Evolutionary conservation across 2,888 invertebrate genomes (phyloP).

Genomic region (Tipula unca): DNA sequence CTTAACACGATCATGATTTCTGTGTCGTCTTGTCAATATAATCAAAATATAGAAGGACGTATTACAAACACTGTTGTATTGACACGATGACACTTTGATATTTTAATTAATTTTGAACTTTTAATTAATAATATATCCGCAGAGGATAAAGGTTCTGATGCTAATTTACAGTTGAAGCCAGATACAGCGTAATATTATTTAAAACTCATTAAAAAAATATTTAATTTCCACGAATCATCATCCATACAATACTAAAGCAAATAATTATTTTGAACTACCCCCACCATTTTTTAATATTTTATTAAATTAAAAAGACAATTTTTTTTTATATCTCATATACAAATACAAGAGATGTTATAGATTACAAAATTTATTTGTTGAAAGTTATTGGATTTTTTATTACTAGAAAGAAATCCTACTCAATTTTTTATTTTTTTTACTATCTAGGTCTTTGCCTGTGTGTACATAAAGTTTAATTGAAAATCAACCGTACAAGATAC

Average conservation of each 20-base stretch:
- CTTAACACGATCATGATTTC: too few species aligned
- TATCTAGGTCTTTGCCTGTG: neutral
- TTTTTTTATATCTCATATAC: too few species aligned
- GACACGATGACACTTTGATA: too few species aligned
- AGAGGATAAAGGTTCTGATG: neutral
- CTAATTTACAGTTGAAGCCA: neutral
- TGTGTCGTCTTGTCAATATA: too few species aligned
- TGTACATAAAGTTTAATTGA: neutral
- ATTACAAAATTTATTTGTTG: neutral
- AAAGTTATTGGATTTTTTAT: neutral
- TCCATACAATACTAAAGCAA: neutral
- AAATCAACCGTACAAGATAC: neutral
- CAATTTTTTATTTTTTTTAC: neutral
- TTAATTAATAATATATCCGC: too few species aligned
- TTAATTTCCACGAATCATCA: neutral
- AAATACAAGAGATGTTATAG: neutral
- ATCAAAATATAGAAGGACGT: too few species aligned
- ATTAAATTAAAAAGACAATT: neutral
- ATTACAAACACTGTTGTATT: too few species aligned
- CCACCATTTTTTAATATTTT: neutral
- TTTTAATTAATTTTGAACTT: neutral
- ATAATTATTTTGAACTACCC: neutral
- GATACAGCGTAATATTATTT: too few species aligned
- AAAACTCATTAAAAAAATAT: neutral
- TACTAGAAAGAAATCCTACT: neutral